These are phyloP conservation scores for Ornithoptera priamus DNA, from an alignment of 2,888 invertebrate genomes.

Conservation along the genomic window DNA sequence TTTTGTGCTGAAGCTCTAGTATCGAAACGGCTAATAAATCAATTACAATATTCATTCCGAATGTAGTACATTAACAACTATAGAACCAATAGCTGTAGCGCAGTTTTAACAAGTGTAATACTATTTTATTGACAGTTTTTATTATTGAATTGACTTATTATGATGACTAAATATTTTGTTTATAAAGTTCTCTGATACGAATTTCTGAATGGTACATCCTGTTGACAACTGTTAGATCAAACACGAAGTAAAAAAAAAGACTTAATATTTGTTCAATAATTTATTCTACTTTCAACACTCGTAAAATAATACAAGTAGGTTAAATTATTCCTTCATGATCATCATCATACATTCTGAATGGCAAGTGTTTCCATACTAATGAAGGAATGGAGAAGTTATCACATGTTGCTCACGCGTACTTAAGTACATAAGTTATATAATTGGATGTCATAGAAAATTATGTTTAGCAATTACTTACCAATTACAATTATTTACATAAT, in stretches of 20 bases:
- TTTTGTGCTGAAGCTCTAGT: too few species aligned
- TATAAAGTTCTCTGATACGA: neutral
- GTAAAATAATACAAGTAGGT: constrained; percentile 9
- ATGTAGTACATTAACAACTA: too few species aligned
- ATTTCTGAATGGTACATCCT: too few species aligned
- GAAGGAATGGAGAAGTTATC: constrained; percentile 17
- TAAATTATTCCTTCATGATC: constrained; percentile 1
- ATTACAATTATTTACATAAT: constrained; percentile 14
- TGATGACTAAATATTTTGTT: neutral
- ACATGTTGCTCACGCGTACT: constrained; percentile 16
- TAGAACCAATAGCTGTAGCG: too few species aligned
- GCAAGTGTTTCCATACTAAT: constrained; percentile 6
- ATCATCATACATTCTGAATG: constrained; percentile 4
- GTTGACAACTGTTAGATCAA: neutral
- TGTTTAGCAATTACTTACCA: constrained; percentile 5
- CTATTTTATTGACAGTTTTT: too few species aligned
- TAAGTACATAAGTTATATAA: constrained; percentile 20
- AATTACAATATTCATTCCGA: too few species aligned
- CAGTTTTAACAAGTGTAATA: too few species aligned
- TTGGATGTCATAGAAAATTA: neutral
- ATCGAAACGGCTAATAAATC: too few species aligned
- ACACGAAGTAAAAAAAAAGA: neutral
- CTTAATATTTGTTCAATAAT: constrained; percentile 20
- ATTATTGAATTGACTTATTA: too few species aligned
- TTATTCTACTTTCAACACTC: constrained; percentile 29